Conservation (phyloP, 1,140 invertebrate species). For the Drosophila guanche region DNA sequence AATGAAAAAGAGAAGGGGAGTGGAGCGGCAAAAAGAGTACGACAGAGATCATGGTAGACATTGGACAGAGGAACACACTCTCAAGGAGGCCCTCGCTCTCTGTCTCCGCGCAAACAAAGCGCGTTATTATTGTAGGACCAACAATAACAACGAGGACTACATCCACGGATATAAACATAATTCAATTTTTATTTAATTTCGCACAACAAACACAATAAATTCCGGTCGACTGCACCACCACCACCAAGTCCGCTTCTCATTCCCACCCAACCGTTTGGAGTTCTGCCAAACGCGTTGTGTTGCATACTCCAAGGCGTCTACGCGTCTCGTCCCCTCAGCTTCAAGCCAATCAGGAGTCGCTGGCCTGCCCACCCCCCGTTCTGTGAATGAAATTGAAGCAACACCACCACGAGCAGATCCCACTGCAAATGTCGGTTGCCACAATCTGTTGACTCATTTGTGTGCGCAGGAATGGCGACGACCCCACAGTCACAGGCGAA, state of each 20-base stretch:
- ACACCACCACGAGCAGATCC: conserved; percentile 24
- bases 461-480: conserved; percentile 17
- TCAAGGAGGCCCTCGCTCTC: conserved; percentile 2
- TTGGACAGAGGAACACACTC: conserved; percentile 22
- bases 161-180: conserved; percentile 73
- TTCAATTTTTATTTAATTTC: conserved; percentile 82
- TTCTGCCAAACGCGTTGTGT: conserved; percentile 36
- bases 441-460: conserved; percentile 73
- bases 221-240: conserved; percentile 58
- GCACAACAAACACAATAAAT: conserved; percentile 80
- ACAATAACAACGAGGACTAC: conserved; percentile 66
- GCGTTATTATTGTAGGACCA: conserved; percentile 69
- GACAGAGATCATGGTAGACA: conserved; percentile 58
- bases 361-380: neutral
- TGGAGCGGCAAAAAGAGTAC: conserved; percentile 19
- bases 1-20: conserved; percentile 70
- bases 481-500: neutral
- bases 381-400: conserved; percentile 5
- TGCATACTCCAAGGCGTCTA: conserved; percentile 54
- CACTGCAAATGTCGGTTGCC: conserved; percentile 50
- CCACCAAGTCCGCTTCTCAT: neutral
- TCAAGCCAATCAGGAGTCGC: conserved; percentile 46
- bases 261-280: conserved; percentile 28
- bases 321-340: conserved; percentile 20
- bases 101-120: conserved; percentile 52